Conservation (phyloP, 2,888 invertebrate genomes). For the Dyspetes luteomarginatus region DNA sequence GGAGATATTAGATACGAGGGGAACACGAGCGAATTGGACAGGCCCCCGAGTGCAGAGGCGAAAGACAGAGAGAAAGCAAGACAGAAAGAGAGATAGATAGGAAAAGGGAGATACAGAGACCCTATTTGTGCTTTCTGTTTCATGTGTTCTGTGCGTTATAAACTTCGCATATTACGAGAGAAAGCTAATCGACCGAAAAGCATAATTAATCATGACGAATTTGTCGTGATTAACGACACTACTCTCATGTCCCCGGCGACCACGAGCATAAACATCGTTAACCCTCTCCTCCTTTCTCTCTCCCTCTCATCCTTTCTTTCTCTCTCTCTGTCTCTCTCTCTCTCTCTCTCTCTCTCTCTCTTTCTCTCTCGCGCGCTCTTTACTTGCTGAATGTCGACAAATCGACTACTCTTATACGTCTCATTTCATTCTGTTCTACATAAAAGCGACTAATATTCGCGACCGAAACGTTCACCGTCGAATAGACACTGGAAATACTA, state of each 20-base stretch:
- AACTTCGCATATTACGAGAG: constrained; percentile 60
- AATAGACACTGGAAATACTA: neutral
- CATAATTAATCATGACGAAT: constrained; percentile 80
- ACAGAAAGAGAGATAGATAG: constrained; percentile 25
- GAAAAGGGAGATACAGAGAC: constrained; percentile 37
- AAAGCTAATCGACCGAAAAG: constrained; percentile 79
- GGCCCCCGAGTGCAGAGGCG: constrained; percentile 4
- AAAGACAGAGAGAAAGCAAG: constrained; percentile 19
- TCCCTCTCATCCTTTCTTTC: constrained; percentile 19
- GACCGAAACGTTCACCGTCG: constrained; percentile 17
- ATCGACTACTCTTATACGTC: constrained; percentile 65
- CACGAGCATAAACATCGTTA: constrained; percentile 73
- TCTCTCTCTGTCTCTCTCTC: constrained; percentile 38
- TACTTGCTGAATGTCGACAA: constrained; percentile 63
- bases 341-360: constrained; percentile 47
- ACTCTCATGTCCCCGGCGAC: constrained; percentile 68
- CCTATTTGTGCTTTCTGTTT: neutral
- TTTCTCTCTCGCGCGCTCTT: constrained; percentile 7
- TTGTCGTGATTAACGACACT: constrained; percentile 78
- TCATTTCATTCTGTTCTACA: constrained; percentile 23
- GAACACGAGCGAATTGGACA: constrained; percentile 51
- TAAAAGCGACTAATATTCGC: neutral
- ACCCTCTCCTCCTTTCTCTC: constrained; percentile 56
- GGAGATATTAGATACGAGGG: constrained; percentile 38
- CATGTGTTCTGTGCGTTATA: neutral